Evolutionary conservation across 2,888 invertebrate genomes (phyloP), one percentile per base, ranked within the genome.

Genomic region (Melieria crassipennis): DNA sequence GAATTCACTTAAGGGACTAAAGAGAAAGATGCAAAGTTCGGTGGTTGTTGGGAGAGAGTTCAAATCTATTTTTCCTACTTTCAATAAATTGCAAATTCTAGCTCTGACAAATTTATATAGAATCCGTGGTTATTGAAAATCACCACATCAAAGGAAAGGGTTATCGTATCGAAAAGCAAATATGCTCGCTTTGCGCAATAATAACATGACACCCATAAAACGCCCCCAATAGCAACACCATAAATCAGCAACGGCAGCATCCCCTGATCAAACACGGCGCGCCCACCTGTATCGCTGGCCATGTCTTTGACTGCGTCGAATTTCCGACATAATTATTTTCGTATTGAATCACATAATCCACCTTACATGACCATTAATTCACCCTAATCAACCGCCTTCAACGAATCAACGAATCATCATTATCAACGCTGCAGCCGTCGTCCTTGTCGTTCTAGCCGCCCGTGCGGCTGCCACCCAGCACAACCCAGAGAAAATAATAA

Each of bases 361-460:
- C 80, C 84, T 84, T 84, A 83, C 84, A 85, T 82, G 86, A 84
- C 84, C 85, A 85, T 85, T 85, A 85, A 86, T 85, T 82, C 83
- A 84, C 85, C 84, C 85, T 83, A 84, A 83, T 85, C 84, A 83
- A 83, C 79, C 79, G 77, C 73, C 73, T 74, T 77, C 80, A 80
- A 79, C 78, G 81, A 80, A 76, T 79, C 80, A 73, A 74, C 77
- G 75, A 69, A 72, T 75, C 78, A 76, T 73, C 78, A 75, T 64
- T 68, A 67, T 74, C 75, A 70, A 60, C 70, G 60, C 47, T 69
- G 64, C 48, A 45, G 62, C 58, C 72, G 60, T 62, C 65, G 46
- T 16, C 9, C 58, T 55, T 55, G 9, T 13, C 46, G 16, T 10
- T 45, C 16, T 55, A 50, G 43, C 11, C 47, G 16, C 16, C 55